phyloP scores from a whole-genome alignment of 2,797 vertebrate genomes.

The Spinus pinus region DNA sequence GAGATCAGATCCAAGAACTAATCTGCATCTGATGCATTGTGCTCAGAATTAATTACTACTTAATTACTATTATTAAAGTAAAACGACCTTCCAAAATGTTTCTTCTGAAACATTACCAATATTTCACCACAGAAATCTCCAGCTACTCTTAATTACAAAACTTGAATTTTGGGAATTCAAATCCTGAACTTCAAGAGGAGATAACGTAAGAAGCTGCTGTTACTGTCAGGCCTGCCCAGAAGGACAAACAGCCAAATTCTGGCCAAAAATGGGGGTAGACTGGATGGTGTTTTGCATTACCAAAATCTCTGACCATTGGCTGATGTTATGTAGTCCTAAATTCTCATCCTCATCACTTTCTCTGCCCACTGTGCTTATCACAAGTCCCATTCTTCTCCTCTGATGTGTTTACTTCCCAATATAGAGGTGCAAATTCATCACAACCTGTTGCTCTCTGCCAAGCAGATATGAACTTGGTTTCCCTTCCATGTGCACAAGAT shows the following conservation, averaged over 20 bases:
- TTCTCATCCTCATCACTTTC: background rate
- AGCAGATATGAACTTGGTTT: background rate
- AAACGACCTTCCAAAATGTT: slow-evolving; percentile 3
- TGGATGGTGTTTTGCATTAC: background rate
- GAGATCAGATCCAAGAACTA: background rate
- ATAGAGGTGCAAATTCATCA: background rate
- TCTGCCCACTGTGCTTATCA: background rate
- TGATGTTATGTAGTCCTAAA: background rate
- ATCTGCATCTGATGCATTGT: background rate
- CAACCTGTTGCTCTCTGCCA: background rate
- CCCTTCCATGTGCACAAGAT: background rate
- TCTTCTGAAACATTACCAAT: background rate
- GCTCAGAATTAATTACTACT: background rate
- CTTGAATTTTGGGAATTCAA: background rate
- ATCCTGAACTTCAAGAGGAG: background rate
- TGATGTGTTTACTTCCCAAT: background rate
- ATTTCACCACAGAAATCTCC: background rate
- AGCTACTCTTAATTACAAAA: background rate
- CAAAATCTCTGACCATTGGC: background rate
- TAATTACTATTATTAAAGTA: slow-evolving; percentile 1
- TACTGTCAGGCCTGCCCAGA: background rate
- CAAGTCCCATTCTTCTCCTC: background rate
- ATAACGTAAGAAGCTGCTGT: background rate
- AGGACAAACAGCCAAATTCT: background rate
- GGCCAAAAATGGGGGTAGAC: background rate